A percentile compares a stretch with the other conserved stretches of the same genome.
phyloP scores from a whole-genome alignment of 2,797 vertebrate species.

The Falco rusticolus region DNA sequence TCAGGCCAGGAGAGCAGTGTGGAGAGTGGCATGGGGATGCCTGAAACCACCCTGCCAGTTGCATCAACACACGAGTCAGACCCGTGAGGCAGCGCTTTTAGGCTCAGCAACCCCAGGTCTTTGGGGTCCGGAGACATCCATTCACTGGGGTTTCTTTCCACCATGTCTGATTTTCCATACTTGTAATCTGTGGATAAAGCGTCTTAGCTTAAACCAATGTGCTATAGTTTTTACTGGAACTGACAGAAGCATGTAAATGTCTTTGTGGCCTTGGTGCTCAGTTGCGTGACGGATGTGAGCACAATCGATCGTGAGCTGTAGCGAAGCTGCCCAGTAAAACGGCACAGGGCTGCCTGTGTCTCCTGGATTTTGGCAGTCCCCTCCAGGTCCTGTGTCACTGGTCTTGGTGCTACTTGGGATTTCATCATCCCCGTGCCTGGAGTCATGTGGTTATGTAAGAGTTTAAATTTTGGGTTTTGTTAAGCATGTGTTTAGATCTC shows the following conservation, averaged over 20 bases:
- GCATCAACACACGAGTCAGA: neutral
- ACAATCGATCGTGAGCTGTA: neutral
- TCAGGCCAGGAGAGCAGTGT: neutral
- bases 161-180: neutral
- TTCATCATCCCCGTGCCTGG: slow-evolving; percentile 24
- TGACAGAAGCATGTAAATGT: neutral
- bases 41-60: neutral
- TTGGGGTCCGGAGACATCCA: neutral
- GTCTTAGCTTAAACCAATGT: neutral
- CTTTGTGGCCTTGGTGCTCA: neutral
- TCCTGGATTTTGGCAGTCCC: neutral
- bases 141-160: neutral
- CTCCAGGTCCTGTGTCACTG: neutral
- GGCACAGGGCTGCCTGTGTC: fast-evolving
- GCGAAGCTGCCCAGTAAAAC: neutral
- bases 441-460: slow-evolving; percentile 11
- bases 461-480: neutral
- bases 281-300: neutral
- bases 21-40: neutral
- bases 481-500: neutral
- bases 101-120: neutral
- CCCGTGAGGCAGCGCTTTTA: neutral
- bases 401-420: neutral
- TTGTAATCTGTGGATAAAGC: neutral
- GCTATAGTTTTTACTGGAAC: neutral